Base-by-base conservation (phyloP, 1,140 invertebrate genomes). In the Drosophila rhopaloa region DNA sequence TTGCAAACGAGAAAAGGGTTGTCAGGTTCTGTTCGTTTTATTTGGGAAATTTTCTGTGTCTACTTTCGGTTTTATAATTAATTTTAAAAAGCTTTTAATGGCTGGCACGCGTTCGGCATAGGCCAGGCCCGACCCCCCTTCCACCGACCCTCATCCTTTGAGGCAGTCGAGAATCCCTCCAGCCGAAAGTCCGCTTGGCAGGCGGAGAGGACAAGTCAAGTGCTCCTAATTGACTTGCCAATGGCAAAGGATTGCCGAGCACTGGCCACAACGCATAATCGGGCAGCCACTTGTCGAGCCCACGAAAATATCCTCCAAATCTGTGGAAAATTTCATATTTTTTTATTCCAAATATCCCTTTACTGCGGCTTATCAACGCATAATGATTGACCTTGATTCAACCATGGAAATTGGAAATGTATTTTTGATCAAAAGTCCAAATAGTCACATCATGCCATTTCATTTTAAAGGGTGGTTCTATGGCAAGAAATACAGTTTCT, bases 21-120 rank as follows among this genome's bases (percentile, higher is more conserved):
- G 83, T 81, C 79, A 85, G 81, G 55, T 71, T 16, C 56, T 60
- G 47, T 16, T 35, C 57, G 63, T 71, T 84, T 65, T 57, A 77
- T 85, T 76, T 76, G 54, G 59, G 59, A 53, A 71, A 78, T 79
- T 57, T 14, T 56, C 76, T 76, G 72, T 76, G 70, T 73, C 82
- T 82, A 88, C 76, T 83, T 88, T 88, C 60, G 79, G 83, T 83
- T 88, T 86, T 88, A 88, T 86, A 86, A 86, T 86, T 86, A 86
- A 86, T 86, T 86, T 86, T 79, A 86, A 86, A 86, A 86, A 88
- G 82, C 82, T 86, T 86, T 86, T 88, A 86, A 86, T 86, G 83
- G 82, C 83, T 82, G 76, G 79, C 79, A 88, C 70, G 70, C 79
- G 75, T 82, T 53, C 40, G 14, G 51, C 53, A 24, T 56, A 41